Evolutionary conservation across 2,888 invertebrate species (phyloP).

Genomic region (Drosophila mercatorum): DNA sequence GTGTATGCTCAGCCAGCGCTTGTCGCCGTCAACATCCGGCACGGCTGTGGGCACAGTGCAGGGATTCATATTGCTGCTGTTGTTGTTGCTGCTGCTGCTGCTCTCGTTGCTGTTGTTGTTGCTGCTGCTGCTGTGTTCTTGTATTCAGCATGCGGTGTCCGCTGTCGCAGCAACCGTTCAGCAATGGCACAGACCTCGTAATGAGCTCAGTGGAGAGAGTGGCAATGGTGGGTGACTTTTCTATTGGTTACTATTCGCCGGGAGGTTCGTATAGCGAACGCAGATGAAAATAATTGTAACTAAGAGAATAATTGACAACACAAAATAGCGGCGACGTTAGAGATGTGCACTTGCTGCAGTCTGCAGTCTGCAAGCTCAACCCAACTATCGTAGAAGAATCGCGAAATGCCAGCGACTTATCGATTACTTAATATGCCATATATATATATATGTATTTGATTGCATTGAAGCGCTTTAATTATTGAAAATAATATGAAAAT

Average conservation of each 20-base stretch:
- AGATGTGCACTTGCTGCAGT: constrained; percentile 18
- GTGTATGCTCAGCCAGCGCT: constrained; percentile 87
- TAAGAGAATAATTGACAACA: constrained; percentile 62
- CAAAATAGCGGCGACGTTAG: constrained; percentile 48
- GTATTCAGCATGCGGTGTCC: constrained; percentile 47
- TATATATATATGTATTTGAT: background rate
- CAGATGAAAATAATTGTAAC: constrained; percentile 58
- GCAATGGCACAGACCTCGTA: constrained; percentile 7
- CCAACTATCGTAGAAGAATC: background rate
- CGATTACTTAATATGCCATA: too few species aligned
- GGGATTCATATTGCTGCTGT: constrained; percentile 87
- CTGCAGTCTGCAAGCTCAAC: background rate
- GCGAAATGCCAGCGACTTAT: background rate
- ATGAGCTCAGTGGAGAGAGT: background rate
- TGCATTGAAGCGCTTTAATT: background rate
- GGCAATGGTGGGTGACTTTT: constrained; percentile 17
- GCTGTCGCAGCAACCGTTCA: constrained; percentile 25
- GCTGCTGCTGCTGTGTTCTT: constrained; percentile 17
- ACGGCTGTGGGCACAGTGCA: constrained; percentile 90
- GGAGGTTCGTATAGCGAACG: constrained; percentile 14
- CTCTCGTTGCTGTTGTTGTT: constrained; percentile 17
- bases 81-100: constrained; percentile 8
- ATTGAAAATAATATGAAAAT: background rate
- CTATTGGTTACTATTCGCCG: constrained; percentile 7
- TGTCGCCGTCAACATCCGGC: constrained; percentile 92